These are phyloP conservation scores for Hyphantria cunea DNA, from an alignment of 1,140 invertebrate genomes.

Conservation along the genomic window DNA sequence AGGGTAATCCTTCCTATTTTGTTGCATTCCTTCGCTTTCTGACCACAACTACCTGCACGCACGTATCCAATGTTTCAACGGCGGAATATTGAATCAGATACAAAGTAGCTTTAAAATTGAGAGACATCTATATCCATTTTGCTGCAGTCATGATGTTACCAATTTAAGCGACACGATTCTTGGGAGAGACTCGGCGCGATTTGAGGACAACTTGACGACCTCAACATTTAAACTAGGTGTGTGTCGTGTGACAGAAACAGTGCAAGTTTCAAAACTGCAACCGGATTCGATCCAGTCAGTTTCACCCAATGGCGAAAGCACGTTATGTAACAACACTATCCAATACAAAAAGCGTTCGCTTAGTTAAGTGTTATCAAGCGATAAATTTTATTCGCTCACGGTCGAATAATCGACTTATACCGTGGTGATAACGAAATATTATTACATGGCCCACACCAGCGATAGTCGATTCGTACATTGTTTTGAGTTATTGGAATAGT, in stretches of 20 bases:
- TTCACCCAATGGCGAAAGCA: slow-evolving; percentile 42
- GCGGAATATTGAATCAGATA: background rate
- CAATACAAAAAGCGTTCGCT: slow-evolving; percentile 40
- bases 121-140: too few species aligned
- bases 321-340: slow-evolving; percentile 45
- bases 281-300: slow-evolving; percentile 36
- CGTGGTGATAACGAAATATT: slow-evolving; percentile 47
- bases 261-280: slow-evolving; percentile 37
- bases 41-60: too few species aligned
- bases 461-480: slow-evolving; percentile 21
- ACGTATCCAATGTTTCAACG: too few species aligned
- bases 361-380: slow-evolving; percentile 54
- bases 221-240: slow-evolving; percentile 30
- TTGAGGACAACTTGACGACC: slow-evolving; percentile 20
- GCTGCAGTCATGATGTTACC: too few species aligned
- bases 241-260: slow-evolving; percentile 26
- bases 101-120: too few species aligned
- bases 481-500: slow-evolving; percentile 28
- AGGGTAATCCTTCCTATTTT: too few species aligned
- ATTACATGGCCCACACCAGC: slow-evolving; percentile 25
- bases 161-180: background rate
- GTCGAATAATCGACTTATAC: slow-evolving; percentile 58
- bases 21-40: too few species aligned
- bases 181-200: slow-evolving; percentile 2
- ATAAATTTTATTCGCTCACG: slow-evolving; percentile 68